phyloP scores from a whole-genome alignment of 2,888 invertebrate genomes.

The Synanthedon formicaeformis region DNA sequence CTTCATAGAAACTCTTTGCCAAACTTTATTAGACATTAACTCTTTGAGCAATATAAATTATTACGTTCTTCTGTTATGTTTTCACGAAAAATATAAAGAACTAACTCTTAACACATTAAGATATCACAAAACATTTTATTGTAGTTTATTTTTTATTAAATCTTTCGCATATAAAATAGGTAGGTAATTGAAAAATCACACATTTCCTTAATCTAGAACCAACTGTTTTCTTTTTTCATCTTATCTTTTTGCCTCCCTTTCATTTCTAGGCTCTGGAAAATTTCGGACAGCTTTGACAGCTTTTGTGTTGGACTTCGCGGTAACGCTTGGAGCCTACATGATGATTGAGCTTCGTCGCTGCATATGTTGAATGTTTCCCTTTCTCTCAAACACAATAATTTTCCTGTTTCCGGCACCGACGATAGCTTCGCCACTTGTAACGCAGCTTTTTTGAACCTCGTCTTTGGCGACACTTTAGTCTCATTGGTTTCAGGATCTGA shows the following conservation, averaged over 20 bases:
- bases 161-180: slow-evolving; percentile 6
- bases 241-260: slow-evolving; percentile 46
- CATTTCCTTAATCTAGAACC: slow-evolving; percentile 45
- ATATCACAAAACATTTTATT: slow-evolving; percentile 23
- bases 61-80: slow-evolving; percentile 8
- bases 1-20: slow-evolving; percentile 20
- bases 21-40: slow-evolving; percentile 48
- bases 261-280: slow-evolving; percentile 55
- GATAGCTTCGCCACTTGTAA: slow-evolving; percentile 48
- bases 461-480: slow-evolving; percentile 42
- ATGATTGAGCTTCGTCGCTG: slow-evolving; percentile 21
- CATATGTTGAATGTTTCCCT: slow-evolving; percentile 36
- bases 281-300: slow-evolving; percentile 50
- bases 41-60: slow-evolving; percentile 54
- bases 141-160: slow-evolving; percentile 11
- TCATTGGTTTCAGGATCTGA: slow-evolving; percentile 7
- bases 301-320: slow-evolving; percentile 45
- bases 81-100: slow-evolving; percentile 28
- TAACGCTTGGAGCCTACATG: slow-evolving; percentile 35
- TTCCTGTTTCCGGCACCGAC: slow-evolving; percentile 52
- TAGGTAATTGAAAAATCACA: slow-evolving; percentile 14
- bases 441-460: slow-evolving; percentile 56
- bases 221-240: slow-evolving; percentile 61
- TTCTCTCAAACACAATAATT: slow-evolving; percentile 49
- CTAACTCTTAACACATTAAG: slow-evolving; percentile 22